phyloP scores from a whole-genome alignment of 1,140 invertebrate species.

The Babylonia areolata region DNA sequence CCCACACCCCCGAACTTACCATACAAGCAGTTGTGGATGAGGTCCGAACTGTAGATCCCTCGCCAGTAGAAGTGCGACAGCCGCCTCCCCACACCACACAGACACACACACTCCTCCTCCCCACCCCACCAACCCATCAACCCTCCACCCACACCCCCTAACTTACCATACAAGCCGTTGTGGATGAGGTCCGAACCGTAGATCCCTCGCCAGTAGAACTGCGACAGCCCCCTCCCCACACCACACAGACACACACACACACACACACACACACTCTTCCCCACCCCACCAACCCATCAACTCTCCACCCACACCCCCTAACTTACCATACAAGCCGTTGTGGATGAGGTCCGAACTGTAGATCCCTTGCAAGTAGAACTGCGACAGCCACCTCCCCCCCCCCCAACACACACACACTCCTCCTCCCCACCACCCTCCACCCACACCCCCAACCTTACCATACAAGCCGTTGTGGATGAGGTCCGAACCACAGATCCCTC shows the following conservation, averaged over 20 bases:
- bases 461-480: slow-evolving; percentile 36
- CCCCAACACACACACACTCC: background rate
- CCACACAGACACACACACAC: background rate
- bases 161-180: background rate
- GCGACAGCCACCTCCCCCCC: background rate
- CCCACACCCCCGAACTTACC: slow-evolving; percentile 49
- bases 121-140: too few relatives aligned
- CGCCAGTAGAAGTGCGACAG: slow-evolving; percentile 71
- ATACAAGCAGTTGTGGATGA: slow-evolving; percentile 64
- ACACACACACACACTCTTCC: background rate
- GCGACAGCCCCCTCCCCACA: background rate
- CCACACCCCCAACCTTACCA: slow-evolving; percentile 1
- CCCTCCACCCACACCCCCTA: background rate
- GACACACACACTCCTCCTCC: too few relatives aligned
- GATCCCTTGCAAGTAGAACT: background rate
- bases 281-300: too few relatives aligned
- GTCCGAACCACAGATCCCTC: background rate
- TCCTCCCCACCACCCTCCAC: background rate
- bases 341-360: background rate
- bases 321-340: slow-evolving; percentile 25
- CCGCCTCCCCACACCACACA: slow-evolving; percentile 37
- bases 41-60: slow-evolving; percentile 67
- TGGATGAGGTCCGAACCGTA: background rate
- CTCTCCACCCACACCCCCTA: background rate
- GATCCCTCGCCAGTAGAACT: background rate